Percentiles rank a stretch among this genome's conserved stretches.
phyloP scores from a whole-genome alignment of 2,797 vertebrate species.

The Microchirus variegatus region DNA sequence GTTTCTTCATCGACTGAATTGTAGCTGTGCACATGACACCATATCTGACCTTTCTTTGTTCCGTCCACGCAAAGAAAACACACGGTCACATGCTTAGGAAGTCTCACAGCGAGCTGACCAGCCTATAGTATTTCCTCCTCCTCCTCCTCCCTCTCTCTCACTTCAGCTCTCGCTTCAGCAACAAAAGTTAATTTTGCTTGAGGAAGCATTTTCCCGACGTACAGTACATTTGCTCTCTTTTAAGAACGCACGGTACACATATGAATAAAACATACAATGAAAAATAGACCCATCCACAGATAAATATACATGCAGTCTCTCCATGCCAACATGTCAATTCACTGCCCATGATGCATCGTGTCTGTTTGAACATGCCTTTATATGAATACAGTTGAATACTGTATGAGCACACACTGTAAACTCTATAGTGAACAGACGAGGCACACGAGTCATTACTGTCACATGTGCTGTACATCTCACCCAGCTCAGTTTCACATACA shows the following conservation, averaged over 20 bases:
- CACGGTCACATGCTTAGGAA: constrained; percentile 31
- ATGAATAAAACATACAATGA: constrained; percentile 73
- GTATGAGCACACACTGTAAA: constrained; percentile 14
- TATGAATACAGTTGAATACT: constrained; percentile 8
- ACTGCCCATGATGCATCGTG: constrained; percentile 27
- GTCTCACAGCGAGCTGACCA: neutral
- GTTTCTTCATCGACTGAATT: constrained; percentile 20
- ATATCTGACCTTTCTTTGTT: constrained; percentile 65
- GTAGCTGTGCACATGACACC: constrained; percentile 27
- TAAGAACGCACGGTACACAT: constrained; percentile 30
- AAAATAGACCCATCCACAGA: constrained; percentile 55
- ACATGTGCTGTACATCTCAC: constrained; percentile 15
- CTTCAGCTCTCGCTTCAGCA: constrained; percentile 23
- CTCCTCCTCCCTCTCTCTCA: constrained; percentile 16
- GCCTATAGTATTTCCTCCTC: constrained; percentile 33
- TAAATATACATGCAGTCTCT: constrained; percentile 2
- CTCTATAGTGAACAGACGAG: constrained; percentile 14
- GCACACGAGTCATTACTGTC: constrained; percentile 8
- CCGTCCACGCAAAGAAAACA: constrained; percentile 47
- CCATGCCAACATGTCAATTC: constrained; percentile 17
- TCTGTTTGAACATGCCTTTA: constrained; percentile 46
- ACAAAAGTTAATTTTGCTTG: constrained; percentile 42
- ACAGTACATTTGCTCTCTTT: constrained; percentile 35
- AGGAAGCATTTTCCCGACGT: constrained; percentile 22
- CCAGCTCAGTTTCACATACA: constrained; percentile 20